Evolutionary conservation across 2,888 invertebrate species (phyloP).

Genomic region (Noctua comes): DNA sequence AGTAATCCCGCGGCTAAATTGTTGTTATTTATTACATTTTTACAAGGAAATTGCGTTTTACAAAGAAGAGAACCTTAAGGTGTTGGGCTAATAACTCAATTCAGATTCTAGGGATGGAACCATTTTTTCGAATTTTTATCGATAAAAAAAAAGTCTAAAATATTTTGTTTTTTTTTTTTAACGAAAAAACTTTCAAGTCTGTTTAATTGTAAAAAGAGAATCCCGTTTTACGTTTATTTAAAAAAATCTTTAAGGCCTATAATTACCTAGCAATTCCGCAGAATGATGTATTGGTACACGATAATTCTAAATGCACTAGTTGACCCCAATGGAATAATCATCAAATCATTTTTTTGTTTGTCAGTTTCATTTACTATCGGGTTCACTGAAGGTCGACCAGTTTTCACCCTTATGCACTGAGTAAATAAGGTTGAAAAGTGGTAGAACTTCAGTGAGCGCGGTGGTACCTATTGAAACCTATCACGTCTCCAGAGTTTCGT

Average conservation of each 20-base stretch:
- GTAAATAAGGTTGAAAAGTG: no score
- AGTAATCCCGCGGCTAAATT: slow-evolving; percentile 64
- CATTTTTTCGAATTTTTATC: slow-evolving; percentile 20
- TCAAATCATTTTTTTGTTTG: background rate
- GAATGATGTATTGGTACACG: background rate
- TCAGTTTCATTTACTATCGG: no score
- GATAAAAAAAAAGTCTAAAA: slow-evolving; percentile 27
- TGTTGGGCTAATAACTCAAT: slow-evolving; percentile 83
- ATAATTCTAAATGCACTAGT: background rate
- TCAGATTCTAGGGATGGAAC: slow-evolving; percentile 69
- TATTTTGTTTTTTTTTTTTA: background rate
- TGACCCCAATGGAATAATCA: background rate
- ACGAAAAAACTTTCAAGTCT: background rate
- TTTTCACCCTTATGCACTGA: no score
- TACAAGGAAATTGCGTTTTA: slow-evolving; percentile 77
- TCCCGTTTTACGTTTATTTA: background rate
- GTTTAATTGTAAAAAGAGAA: background rate
- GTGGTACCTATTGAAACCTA: no score
- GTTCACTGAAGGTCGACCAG: no score
- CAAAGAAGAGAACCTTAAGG: slow-evolving; percentile 77
- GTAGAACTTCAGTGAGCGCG: no score
- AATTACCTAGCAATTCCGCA: no score
- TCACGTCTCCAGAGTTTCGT: background rate
- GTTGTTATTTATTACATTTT: slow-evolving; percentile 74
- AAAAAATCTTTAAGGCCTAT: background rate